Percentiles rank a stretch among this genome's conserved stretches.
phyloP scores from a whole-genome alignment of 2,113 vertebrate genomes.

The Odobenus rosmarus region DNA sequence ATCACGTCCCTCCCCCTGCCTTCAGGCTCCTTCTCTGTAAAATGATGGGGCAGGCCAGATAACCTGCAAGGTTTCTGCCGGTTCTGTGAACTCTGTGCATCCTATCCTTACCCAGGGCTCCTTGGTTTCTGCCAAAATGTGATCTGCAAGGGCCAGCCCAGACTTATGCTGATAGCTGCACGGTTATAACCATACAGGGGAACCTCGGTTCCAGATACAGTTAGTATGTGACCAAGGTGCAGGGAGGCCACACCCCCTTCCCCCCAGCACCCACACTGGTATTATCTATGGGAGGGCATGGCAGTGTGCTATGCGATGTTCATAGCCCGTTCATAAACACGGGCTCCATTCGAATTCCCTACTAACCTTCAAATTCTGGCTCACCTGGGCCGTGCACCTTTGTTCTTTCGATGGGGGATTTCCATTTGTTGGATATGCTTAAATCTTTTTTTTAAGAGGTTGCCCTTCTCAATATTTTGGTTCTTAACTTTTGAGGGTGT shows the following conservation, averaged over 20 bases:
- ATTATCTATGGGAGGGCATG: neutral
- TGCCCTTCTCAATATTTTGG: slow-evolving; percentile 63
- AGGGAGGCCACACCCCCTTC: accelerated
- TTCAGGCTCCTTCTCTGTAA: neutral
- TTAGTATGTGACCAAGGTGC: neutral
- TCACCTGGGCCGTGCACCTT: neutral
- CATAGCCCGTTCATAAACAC: neutral
- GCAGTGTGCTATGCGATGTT: neutral
- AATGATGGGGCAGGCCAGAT: neutral
- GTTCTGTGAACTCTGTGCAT: neutral
- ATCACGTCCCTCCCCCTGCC: neutral
- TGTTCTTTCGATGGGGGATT: slow-evolving; percentile 41
- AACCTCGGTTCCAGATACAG: neutral
- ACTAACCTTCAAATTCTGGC: neutral
- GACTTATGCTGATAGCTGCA: accelerated
- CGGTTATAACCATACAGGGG: neutral
- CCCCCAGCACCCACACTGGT: too few species aligned
- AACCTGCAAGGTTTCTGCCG: neutral
- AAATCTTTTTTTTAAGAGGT: neutral
- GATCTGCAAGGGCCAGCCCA: neutral
- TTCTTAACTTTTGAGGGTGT: slow-evolving; percentile 50
- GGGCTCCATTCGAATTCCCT: neutral
- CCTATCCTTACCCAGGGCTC: neutral
- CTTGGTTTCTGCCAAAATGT: neutral
- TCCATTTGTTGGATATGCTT: neutral